phyloP scores from a whole-genome alignment of 1,140 invertebrate species.

The Patella vulgata region DNA sequence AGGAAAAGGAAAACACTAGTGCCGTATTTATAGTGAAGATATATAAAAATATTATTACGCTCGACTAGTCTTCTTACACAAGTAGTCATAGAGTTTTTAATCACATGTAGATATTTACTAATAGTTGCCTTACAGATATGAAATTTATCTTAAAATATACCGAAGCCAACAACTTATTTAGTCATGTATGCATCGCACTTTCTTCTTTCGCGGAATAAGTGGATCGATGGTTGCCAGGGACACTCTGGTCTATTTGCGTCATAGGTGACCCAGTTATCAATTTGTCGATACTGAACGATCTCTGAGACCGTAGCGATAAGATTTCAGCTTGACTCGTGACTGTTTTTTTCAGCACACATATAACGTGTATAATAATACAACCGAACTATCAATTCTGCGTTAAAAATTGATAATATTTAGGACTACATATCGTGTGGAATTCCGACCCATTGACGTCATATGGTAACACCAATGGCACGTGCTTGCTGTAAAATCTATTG shows the following conservation, averaged over 20 bases:
- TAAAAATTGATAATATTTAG: not conserved
- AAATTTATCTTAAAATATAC: too few species aligned
- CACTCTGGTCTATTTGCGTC: constrained; percentile 38
- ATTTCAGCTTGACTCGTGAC: not conserved
- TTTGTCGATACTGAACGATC: not conserved
- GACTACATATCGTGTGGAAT: constrained; percentile 6
- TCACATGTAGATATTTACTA: too few species aligned
- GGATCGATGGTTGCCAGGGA: constrained; percentile 30
- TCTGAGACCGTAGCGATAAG: constrained; percentile 1
- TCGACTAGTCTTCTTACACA: not conserved
- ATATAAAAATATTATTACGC: constrained; percentile 16
- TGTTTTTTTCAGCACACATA: not conserved
- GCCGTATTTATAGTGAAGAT: constrained; percentile 17
- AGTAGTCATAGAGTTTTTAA: too few species aligned
- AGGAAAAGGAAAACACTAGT: constrained; percentile 43
- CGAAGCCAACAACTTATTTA: too few species aligned
- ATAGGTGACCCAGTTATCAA: constrained; percentile 36
- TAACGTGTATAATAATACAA: not conserved
- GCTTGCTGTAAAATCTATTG: not conserved
- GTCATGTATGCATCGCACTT: not conserved
- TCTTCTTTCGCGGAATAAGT: constrained; percentile 29
- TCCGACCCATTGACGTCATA: constrained; percentile 11
- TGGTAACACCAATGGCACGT: constrained; percentile 5
- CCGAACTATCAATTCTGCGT: not conserved
- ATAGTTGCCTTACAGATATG: too few species aligned